These are phyloP conservation scores for Acropternis orthonyx DNA, from an alignment of 2,797 vertebrate species.

Conservation along the genomic window DNA sequence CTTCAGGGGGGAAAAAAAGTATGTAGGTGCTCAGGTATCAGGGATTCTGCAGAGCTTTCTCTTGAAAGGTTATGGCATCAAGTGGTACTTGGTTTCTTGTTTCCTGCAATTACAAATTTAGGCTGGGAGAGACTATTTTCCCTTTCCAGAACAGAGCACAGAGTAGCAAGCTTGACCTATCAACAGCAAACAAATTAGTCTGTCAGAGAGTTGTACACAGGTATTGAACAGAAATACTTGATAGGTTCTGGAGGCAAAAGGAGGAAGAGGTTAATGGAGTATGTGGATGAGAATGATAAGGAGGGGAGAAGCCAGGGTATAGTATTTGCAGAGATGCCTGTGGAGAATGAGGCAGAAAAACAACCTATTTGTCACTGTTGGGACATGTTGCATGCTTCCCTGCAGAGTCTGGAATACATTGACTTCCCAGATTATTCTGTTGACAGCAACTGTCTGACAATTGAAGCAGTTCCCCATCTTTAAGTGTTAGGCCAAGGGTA, in stretches of 20 bases:
- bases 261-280: neutral
- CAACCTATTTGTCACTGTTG: neutral
- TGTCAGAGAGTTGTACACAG: neutral
- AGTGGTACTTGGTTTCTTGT: neutral
- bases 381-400: neutral
- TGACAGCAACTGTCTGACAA: neutral
- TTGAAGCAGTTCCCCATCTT: neutral
- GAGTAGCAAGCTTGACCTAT: neutral
- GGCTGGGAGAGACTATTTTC: neutral
- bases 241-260: neutral
- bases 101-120: neutral
- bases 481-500: neutral
- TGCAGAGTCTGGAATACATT: neutral
- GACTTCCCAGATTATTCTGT: neutral
- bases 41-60: neutral
- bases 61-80: neutral
- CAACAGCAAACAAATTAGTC: neutral
- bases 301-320: neutral
- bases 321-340: neutral
- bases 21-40: neutral
- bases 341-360: neutral
- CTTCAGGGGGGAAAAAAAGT: neutral
- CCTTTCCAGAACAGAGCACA: neutral
- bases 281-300: neutral
- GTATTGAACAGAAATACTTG: neutral